Base-by-base conservation (phyloP, 2,113 vertebrate species). In the Brachyistius frenatus region DNA sequence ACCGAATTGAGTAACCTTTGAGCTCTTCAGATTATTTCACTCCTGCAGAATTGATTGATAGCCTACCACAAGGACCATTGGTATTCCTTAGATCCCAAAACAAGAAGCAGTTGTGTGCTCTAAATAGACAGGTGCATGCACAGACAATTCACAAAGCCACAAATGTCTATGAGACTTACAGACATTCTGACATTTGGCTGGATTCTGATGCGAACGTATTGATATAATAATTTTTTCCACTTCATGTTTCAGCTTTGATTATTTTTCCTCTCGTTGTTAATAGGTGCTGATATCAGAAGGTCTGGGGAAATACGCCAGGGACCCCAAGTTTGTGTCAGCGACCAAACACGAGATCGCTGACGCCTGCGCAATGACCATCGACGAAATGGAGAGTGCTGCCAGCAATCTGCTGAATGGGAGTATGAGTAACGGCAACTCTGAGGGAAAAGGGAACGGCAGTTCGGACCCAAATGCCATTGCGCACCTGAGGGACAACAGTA, bases 331-430 rank as follows among this genome's bases (percentile, higher is more conserved):
- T 89, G 97, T 99, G 64, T 96, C 96, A 0, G 97, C 93, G 0
- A 96, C 97, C 11, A 99, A 98, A 88, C 95, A 97, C 0, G 98
- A 99, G 84, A 98, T 99, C 1, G 98, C 98, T 0, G 97, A 99
- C 15, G 98, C 98, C 16, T 99, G 97, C 69, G 95, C 98, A 90
- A 94, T 99, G 93, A 99, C 97, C 53, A 97, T 99, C 1, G 97
- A 99, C 0, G 98, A 99, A 92, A 99, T 99, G 98, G 98, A 99
- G 92, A 99, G 98, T 2, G 98, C 98, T 0, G 98, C 98, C 58
- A 98, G 96, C 80, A 96, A 95, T 67, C 94, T 99, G 90, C 95
- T 99, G 72, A 98, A 97, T 0, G 96, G 97, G 46, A 95, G 91
- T 1, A 76, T 96, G 85, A 81, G 78, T 7, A 88, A 87, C 31